Percentiles rank a stretch among this genome's conserved stretches.
Evolutionary conservation across 2,797 vertebrate genomes (phyloP).

Genomic region (Lutjanus campechanus): DNA sequence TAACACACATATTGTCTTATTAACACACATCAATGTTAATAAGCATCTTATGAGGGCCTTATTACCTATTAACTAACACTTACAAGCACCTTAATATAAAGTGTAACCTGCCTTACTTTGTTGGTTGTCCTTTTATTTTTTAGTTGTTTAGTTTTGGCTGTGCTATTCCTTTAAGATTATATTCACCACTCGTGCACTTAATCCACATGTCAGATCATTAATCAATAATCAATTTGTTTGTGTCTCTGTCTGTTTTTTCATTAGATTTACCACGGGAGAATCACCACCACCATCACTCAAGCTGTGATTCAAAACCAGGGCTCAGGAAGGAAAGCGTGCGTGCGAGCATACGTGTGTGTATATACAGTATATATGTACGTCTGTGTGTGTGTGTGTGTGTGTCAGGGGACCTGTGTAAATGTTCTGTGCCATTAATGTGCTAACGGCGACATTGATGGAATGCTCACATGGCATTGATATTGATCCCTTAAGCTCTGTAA

Average conservation of each 20-base stretch:
- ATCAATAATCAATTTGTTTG: slow-evolving; percentile 25
- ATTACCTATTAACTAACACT: too few relatives aligned
- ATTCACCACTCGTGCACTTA: not conserved
- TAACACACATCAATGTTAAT: too few relatives aligned
- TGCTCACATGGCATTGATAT: slow-evolving; percentile 66
- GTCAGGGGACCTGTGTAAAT: slow-evolving; percentile 59
- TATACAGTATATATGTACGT: not conserved
- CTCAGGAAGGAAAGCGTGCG: not conserved
- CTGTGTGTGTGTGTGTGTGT: slow-evolving; percentile 1
- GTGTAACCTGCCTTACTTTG: not conserved
- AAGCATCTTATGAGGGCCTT: too few relatives aligned
- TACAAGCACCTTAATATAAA: too few relatives aligned
- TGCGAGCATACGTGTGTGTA: not conserved
- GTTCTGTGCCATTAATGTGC: slow-evolving; percentile 49
- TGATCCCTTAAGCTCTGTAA: slow-evolving; percentile 70
- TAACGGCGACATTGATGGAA: slow-evolving; percentile 66
- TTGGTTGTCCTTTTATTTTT: not conserved
- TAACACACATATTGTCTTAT: too few relatives aligned
- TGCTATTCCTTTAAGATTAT: not conserved
- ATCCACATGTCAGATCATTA: slow-evolving; percentile 22
- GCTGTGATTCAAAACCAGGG: slow-evolving; percentile 22
- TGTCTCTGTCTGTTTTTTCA: slow-evolving; percentile 1
- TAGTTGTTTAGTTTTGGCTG: not conserved
- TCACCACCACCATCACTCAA: slow-evolving; percentile 31
- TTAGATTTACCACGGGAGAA: slow-evolving; percentile 17